Percentiles rank a stretch among this genome's conserved stretches.
Evolutionary conservation across 2,113 vertebrate species (phyloP).

Genomic region (Corynorhinus townsendii): DNA sequence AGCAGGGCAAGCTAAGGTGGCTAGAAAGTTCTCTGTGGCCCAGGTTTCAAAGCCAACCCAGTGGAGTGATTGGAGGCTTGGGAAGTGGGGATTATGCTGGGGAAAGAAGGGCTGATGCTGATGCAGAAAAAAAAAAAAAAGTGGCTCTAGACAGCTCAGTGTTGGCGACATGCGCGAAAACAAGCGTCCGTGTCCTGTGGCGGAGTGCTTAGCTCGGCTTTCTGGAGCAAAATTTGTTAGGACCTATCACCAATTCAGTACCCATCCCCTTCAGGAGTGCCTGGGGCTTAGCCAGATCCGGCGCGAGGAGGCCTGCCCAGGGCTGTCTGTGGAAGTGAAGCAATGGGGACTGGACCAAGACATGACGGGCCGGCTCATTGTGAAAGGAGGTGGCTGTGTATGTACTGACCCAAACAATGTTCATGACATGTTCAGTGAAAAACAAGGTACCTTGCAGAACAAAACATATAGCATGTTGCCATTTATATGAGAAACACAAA

Average conservation of each 20-base stretch:
- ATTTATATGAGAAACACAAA: background rate
- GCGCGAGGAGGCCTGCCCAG: background rate
- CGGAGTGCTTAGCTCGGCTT: background rate
- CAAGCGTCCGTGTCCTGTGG: accelerated
- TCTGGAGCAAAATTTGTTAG: background rate
- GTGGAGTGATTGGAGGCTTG: accelerated
- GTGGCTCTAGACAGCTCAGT: background rate
- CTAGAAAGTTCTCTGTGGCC: background rate
- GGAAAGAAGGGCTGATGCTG: background rate
- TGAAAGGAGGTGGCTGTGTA: background rate
- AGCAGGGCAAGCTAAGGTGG: background rate
- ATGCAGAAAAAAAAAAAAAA: too few relatives aligned
- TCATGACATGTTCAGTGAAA: background rate
- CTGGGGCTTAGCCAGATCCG: background rate
- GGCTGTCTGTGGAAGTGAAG: background rate
- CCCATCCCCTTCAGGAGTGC: background rate
- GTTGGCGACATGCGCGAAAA: background rate
- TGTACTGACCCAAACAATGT: background rate
- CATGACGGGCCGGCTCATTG: background rate
- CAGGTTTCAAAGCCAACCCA: background rate
- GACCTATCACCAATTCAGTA: accelerated
- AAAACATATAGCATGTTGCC: background rate
- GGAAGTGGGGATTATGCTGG: background rate
- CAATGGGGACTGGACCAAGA: background rate
- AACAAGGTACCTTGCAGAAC: background rate